These are phyloP conservation scores for Emydoidea blandingii DNA, from an alignment of 2,797 vertebrate species.

Conservation along the genomic window DNA sequence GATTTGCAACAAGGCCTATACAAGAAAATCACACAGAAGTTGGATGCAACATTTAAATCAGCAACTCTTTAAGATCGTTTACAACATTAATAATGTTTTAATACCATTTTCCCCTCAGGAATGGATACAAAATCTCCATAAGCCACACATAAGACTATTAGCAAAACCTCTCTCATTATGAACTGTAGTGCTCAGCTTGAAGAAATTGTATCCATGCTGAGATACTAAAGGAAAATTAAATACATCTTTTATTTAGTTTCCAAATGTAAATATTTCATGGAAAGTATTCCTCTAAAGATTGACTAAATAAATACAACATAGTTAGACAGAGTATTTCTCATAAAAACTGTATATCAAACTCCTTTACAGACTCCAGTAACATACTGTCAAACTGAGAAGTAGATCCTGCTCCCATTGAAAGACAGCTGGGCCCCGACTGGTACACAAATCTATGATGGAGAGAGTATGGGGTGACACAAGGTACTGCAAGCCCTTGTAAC, in stretches of 20 bases:
- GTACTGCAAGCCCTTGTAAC: background rate
- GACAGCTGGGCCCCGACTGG: background rate
- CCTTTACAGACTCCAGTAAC: background rate
- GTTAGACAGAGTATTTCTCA: background rate
- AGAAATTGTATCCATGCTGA: background rate
- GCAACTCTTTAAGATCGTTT: background rate
- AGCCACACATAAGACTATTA: background rate
- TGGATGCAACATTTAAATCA: background rate
- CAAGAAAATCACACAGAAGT: background rate
- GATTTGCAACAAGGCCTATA: background rate
- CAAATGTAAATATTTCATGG: background rate
- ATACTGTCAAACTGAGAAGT: background rate
- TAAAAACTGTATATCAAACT: background rate
- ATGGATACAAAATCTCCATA: background rate
- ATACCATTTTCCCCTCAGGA: background rate
- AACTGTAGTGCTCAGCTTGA: background rate
- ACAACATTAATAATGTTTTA: background rate
- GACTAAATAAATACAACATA: background rate
- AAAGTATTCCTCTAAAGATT: background rate
- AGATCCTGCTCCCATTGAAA: background rate
- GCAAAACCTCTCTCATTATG: background rate
- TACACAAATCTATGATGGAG: background rate
- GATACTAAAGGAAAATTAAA: slow-evolving; percentile 14
- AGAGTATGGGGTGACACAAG: background rate
- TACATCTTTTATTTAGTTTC: background rate